Percentiles rank a stretch among this genome's conserved stretches.
Evolutionary conservation across 2,888 invertebrate species (phyloP).

Genomic region (Troides oblongomaculatus): DNA sequence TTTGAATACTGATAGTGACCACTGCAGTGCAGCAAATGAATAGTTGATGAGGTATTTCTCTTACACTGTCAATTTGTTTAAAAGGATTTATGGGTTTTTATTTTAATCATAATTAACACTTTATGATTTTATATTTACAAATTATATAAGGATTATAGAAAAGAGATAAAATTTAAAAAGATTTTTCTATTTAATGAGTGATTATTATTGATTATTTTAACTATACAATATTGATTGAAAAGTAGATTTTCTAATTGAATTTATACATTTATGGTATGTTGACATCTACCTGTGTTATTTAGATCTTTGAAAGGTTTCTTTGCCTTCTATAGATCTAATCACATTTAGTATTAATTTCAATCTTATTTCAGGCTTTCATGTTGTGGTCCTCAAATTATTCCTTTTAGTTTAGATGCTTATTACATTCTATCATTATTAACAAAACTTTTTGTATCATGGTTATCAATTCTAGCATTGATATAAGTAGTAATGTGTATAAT

Average conservation of each 20-base stretch:
- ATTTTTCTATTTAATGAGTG: no score
- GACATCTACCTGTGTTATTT: neutral
- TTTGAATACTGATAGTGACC: constrained; percentile 39
- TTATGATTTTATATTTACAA: neutral
- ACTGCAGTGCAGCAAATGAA: constrained; percentile 42
- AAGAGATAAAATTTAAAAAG: no score
- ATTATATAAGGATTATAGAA: no score
- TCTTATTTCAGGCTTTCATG: neutral
- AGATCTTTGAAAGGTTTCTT: constrained; percentile 1
- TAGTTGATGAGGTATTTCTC: constrained; percentile 38
- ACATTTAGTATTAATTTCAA: constrained; percentile 20
- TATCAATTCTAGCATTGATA: no score
- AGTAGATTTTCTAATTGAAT: neutral
- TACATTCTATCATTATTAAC: neutral
- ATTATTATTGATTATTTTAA: no score
- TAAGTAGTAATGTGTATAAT: no score
- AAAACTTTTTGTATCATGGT: no score
- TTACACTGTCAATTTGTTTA: neutral
- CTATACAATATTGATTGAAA: neutral
- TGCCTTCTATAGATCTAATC: constrained; percentile 9
- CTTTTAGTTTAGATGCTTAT: neutral
- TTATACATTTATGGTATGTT: neutral
- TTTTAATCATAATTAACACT: neutral
- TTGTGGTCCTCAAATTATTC: neutral
- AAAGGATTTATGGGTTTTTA: neutral